Conservation (phyloP, 2,797 vertebrate species). For the Astyanax mexicanus region DNA sequence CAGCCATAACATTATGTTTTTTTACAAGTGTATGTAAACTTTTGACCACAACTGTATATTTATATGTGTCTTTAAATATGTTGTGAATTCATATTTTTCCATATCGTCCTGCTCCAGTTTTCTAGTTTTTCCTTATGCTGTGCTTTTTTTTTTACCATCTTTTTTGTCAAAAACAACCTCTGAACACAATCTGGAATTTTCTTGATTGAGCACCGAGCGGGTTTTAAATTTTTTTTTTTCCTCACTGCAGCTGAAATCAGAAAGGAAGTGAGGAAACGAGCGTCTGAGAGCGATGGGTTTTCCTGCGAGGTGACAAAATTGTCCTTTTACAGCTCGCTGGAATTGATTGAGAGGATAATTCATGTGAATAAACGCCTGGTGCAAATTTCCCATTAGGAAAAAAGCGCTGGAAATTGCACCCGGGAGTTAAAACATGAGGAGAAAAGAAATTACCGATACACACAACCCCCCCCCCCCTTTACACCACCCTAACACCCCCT, state of each 20-base stretch:
- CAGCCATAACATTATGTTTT: no score
- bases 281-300: neutral
- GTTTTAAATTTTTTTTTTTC: neutral
- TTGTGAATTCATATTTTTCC: no score
- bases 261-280: slow-evolving; percentile 37
- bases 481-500: no score
- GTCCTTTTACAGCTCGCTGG: neutral
- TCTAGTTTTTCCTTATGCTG: no score
- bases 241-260: neutral
- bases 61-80: no score
- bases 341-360: slow-evolving; percentile 22
- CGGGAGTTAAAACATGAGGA: neutral
- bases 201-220: neutral
- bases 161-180: neutral
- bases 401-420: neutral
- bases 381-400: slow-evolving; percentile 17
- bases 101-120: no score
- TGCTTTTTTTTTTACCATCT: neutral
- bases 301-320: slow-evolving; percentile 16
- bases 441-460: neutral
- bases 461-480: no score
- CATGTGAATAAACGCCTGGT: neutral
- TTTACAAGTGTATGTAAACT: no score
- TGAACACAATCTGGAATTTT: slow-evolving; percentile 34
- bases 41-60: no score